Percentiles rank a stretch among this genome's conserved stretches.
These are phyloP conservation scores for Rhizomys pruinosus DNA, from an alignment of 2,113 vertebrate species.

Conservation along the genomic window DNA sequence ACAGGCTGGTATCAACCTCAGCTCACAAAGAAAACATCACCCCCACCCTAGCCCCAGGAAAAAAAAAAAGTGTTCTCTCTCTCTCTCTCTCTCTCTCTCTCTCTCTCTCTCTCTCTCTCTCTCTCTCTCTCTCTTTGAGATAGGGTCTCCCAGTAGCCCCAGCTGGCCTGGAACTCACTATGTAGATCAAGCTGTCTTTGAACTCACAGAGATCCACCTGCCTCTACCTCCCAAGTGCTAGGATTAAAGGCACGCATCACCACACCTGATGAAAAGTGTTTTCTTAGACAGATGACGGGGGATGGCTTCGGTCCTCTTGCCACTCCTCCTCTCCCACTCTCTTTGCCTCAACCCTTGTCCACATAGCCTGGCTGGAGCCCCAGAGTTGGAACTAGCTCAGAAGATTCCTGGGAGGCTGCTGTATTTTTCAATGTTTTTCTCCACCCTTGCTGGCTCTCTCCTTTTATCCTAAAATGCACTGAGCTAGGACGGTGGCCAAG, in stretches of 20 bases:
- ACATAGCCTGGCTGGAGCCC: conserved; percentile 50
- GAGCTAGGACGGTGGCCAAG: conserved; percentile 38
- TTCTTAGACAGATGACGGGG: neutral
- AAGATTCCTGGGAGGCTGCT: conserved; percentile 23
- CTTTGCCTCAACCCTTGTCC: neutral
- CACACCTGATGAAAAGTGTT: no score
- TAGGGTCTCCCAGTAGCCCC: no score
- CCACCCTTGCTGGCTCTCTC: neutral
- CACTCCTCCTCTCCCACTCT: neutral
- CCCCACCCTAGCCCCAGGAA: neutral
- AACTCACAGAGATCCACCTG: no score
- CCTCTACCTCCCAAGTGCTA: no score
- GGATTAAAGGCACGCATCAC: no score
- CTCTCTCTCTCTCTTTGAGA: no score
- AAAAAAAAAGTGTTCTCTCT: no score
- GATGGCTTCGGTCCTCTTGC: neutral
- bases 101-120: no score
- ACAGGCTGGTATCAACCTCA: neutral
- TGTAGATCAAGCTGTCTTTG: no score
- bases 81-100: no score
- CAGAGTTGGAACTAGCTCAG: neutral
- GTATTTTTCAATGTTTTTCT: neutral
- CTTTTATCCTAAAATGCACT: conserved; percentile 50
- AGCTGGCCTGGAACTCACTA: no score
- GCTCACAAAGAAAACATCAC: neutral